Percentiles rank a stretch among this genome's conserved stretches.
These are phyloP conservation scores for Amphimallon solstitiale DNA, from an alignment of 2,888 invertebrate genomes.

Conservation along the genomic window DNA sequence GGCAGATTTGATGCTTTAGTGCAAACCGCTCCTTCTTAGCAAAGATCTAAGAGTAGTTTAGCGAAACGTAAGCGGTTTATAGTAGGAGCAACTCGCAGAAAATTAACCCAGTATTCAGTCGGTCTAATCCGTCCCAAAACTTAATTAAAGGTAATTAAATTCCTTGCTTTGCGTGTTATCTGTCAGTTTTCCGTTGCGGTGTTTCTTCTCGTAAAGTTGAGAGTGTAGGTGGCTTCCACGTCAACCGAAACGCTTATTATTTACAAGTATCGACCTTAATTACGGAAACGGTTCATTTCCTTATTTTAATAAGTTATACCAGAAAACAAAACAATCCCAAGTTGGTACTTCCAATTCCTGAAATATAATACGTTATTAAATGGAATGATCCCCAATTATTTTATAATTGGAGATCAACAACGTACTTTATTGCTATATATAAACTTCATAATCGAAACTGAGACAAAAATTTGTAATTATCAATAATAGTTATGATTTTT, in stretches of 20 bases:
- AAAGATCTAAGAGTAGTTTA: too few species aligned
- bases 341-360: too few species aligned
- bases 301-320: neutral
- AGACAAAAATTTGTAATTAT: too few species aligned
- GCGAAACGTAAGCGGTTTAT: neutral
- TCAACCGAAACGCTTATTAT: constrained; percentile 5
- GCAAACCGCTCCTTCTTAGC: too few species aligned
- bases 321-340: too few species aligned
- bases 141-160: constrained; percentile 20
- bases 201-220: constrained; percentile 5
- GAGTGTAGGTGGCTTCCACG: constrained; percentile 7
- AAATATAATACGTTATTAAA: too few species aligned
- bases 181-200: constrained; percentile 11
- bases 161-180: constrained; percentile 1
- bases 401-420: too few species aligned
- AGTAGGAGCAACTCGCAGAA: neutral
- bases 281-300: neutral
- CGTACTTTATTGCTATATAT: too few species aligned
- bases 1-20: too few species aligned
- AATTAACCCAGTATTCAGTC: neutral
- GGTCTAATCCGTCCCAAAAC: constrained; percentile 2
- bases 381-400: too few species aligned
- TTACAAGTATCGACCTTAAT: neutral
- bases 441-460: too few species aligned
- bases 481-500: too few species aligned